These are phyloP conservation scores for Crossaster papposus DNA, from an alignment of 53 echinoderm and acorn worm genomes.

Conservation along the genomic window DNA sequence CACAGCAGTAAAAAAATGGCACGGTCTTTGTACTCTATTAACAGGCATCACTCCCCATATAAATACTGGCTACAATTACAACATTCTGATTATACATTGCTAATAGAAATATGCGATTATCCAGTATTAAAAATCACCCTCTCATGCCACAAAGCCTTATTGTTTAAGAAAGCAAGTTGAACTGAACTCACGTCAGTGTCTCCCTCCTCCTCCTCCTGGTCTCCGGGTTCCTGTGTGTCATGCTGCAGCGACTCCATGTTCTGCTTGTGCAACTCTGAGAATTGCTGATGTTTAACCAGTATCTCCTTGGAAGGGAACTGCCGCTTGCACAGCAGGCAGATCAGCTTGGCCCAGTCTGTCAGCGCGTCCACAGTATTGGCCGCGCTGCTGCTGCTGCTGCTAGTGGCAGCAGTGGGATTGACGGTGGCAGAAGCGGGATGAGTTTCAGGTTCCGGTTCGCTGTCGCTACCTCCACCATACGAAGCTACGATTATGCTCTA, in stretches of 20 bases:
- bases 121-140: too few species aligned
- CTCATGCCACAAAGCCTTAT: too few species aligned
- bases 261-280: slow-evolving; percentile 98
- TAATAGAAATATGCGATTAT: too few species aligned
- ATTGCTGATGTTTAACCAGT: slow-evolving; percentile 94
- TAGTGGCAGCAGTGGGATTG: slow-evolving; percentile 23
- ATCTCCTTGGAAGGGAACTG: slow-evolving; percentile 93
- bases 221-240: slow-evolving; percentile 30
- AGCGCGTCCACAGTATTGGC: slow-evolving; percentile 31
- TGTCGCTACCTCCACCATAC: slow-evolving; percentile 97
- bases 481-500: slow-evolving; percentile 74
- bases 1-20: too few species aligned
- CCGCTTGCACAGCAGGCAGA: slow-evolving; percentile 95
- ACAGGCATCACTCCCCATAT: too few species aligned
- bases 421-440: slow-evolving; percentile 37
- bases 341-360: slow-evolving; percentile 93
- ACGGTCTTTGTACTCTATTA: too few species aligned
- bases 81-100: too few species aligned
- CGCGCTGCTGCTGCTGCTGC: not conserved
- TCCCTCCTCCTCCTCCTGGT: slow-evolving; percentile 14
- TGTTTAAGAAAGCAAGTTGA: not conserved
- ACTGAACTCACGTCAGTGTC: slow-evolving; percentile 43
- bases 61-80: too few species aligned
- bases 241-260: slow-evolving; percentile 75
- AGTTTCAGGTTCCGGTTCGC: slow-evolving; percentile 75